Conservation (phyloP, 2,113 vertebrate genomes). For the Capricornis sumatraensis region DNA sequence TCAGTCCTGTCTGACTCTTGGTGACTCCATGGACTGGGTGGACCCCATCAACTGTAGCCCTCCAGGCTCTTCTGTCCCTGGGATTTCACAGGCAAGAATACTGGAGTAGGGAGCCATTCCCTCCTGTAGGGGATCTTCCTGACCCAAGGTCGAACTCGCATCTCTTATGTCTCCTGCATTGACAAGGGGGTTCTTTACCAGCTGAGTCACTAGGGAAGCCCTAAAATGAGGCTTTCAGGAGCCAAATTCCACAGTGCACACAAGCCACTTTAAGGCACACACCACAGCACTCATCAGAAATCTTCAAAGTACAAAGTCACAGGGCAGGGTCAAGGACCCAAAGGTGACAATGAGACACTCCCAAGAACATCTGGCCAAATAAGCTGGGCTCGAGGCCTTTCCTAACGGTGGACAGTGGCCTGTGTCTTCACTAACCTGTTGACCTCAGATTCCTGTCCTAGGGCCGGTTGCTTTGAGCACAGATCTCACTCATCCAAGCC, state of each 20-base stretch:
- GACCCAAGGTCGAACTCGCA: background rate
- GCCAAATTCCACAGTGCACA: conserved; percentile 49
- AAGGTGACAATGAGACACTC: conserved; percentile 73
- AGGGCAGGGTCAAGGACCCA: conserved; percentile 34
- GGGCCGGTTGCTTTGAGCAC: background rate
- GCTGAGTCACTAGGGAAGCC: background rate
- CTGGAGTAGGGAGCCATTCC: background rate
- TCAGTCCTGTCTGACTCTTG: background rate
- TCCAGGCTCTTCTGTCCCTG: background rate
- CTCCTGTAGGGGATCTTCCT: background rate
- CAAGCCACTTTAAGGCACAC: conserved; percentile 47
- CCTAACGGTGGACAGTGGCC: conserved; percentile 53
- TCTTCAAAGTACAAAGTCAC: conserved; percentile 62
- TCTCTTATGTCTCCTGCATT: background rate
- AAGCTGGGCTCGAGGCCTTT: conserved; percentile 59
- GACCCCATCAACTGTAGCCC: background rate
- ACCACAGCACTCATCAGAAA: conserved; percentile 40
- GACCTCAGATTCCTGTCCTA: conserved; percentile 65
- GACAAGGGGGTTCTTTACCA: background rate
- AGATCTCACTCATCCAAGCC: background rate
- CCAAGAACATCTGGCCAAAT: conserved; percentile 76
- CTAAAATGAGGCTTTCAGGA: background rate
- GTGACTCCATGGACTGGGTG: background rate
- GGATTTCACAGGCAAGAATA: background rate
- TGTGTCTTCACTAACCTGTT: conserved; percentile 56